Base-by-base conservation (phyloP, 2,888 invertebrate species). In the Himalopsyche anomala region DNA sequence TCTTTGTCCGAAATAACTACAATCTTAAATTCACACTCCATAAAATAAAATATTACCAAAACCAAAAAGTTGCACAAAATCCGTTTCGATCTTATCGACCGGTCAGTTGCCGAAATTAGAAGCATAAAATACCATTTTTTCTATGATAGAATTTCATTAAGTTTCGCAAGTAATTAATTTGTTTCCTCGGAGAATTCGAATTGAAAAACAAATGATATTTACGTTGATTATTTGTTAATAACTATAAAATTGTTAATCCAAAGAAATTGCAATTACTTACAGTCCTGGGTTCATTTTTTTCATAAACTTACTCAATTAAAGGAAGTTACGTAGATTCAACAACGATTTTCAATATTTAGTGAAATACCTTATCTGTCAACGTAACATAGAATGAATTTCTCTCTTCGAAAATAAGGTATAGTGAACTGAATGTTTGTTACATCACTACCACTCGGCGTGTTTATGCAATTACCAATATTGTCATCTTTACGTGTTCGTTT, bases 31-130 rank as follows among this genome's bases (percentile, higher is more conserved):
- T 51, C 4, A 51, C 12, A 51, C 15, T 45, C 45, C 9, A 45
- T 45, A 15, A 51, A 51, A 51, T 51, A 51, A 51, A 51, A 15
- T 51, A 51, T 51, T 19, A 28, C 19, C 38, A 0, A 74, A 74
- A 69, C 9, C 9, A 4, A 36, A 74, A 74, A 36, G 36, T 74
- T 74, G 15, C 74, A 38, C 38, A 74, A 69, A 74, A 74, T 74
- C 74, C 74, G 74, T 74, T 38, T 15, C 38, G 74, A 74, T 74
- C 38, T 74, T 74, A 74, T 74, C 36, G 36, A 51, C 51, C 15
- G 51, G 74, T 15, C 15, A 74, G 36, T 4, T 74, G 36, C 74
- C 12, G 15, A 74, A 38, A 74, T 74, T 38, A 5, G 38, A 12
- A 74, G 36, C 15, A 74, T 36, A 38, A 74, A 38, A 74, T 38